Percentiles rank a stretch among this genome's conserved stretches.
Evolutionary conservation across 2,113 vertebrate species (phyloP).

Genomic region (Anhinga anhinga): DNA sequence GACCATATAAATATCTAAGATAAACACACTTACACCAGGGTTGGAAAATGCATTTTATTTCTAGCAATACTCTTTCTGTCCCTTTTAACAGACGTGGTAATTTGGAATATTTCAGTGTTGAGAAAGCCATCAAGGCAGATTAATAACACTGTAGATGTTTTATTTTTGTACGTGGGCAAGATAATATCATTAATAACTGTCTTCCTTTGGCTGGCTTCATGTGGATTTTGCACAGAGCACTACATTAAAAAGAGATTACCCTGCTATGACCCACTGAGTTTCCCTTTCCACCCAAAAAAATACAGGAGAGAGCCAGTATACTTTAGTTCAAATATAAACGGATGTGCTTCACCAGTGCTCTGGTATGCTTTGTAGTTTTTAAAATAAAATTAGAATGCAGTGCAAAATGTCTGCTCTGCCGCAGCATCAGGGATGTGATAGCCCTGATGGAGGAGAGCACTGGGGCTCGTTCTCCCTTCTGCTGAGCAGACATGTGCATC

Average conservation of each 20-base stretch:
- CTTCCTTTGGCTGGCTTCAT: neutral
- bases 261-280: slow-evolving; percentile 40
- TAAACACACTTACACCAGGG: neutral
- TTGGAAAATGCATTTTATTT: neutral
- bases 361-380: slow-evolving; percentile 29
- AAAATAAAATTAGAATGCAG: neutral
- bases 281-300: slow-evolving; percentile 45
- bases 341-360: slow-evolving; percentile 31
- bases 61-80: neutral
- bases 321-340: neutral
- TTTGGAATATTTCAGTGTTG: neutral
- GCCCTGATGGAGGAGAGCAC: neutral
- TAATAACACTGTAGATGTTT: neutral
- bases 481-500: rapidly evolving
- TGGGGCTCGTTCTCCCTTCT: neutral
- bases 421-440: no score
- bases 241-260: slow-evolving; percentile 64
- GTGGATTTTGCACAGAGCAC: slow-evolving; percentile 36
- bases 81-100: neutral
- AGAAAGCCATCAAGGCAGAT: neutral
- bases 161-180: slow-evolving; percentile 14
- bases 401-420: neutral
- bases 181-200: slow-evolving; percentile 56
- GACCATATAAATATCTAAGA: neutral
- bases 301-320: neutral